A percentile compares a stretch with the other conserved stretches of the same genome.
phyloP scores from a whole-genome alignment of 2,797 vertebrate genomes.

The Squalus acanthias region DNA sequence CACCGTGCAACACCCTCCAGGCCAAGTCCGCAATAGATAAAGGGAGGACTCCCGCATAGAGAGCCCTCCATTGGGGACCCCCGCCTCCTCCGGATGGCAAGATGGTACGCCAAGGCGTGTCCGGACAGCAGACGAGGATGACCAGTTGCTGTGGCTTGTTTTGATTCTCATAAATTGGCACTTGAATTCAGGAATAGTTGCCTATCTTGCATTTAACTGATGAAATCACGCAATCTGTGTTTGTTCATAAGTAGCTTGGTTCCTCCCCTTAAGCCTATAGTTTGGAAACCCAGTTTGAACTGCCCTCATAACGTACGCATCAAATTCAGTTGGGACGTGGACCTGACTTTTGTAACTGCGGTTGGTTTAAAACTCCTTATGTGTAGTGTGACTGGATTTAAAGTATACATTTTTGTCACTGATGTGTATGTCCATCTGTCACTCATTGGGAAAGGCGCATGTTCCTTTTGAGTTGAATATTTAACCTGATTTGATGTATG shows the following conservation, averaged over 20 bases:
- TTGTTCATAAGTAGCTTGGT: no score
- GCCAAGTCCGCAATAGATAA: no score
- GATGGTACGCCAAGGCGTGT: no score
- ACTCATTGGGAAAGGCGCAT: no score
- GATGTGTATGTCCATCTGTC: no score
- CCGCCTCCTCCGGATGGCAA: no score
- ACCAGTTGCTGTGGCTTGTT: background rate
- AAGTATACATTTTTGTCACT: background rate
- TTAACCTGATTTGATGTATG: no score
- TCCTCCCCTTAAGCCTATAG: background rate
- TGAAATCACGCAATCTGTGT: background rate
- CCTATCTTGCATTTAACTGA: background rate
- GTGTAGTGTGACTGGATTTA: background rate
- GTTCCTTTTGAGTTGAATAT: no score
- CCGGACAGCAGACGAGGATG: no score
- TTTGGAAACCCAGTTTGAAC: background rate
- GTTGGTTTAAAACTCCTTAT: background rate
- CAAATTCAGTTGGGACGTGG: background rate
- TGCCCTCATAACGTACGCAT: background rate
- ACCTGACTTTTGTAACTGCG: background rate
- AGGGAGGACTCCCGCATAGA: no score
- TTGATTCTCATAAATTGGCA: background rate
- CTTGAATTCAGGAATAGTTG: background rate
- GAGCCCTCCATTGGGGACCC: no score
- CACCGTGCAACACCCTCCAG: no score